Percentiles rank a stretch among this genome's conserved stretches.
phyloP scores from a whole-genome alignment of 2,888 invertebrate genomes.

The Ptilodon capucinus region DNA sequence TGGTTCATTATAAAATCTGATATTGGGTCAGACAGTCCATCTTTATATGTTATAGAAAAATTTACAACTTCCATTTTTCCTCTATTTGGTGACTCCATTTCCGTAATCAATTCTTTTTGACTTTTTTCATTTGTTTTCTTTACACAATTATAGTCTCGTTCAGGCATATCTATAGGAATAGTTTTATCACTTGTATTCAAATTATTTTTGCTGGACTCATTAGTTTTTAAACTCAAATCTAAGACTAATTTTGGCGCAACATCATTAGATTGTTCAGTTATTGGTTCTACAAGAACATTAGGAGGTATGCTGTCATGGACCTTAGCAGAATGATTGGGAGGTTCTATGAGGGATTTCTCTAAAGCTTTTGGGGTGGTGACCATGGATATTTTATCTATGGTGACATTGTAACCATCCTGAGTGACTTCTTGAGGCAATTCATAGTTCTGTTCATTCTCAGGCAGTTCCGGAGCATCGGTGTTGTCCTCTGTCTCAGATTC shows the following conservation, averaged over 20 bases:
- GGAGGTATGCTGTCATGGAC: conserved; percentile 33
- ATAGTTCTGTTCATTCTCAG: conserved; percentile 51
- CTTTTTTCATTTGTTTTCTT: conserved; percentile 22
- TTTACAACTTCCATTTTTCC: conserved; percentile 14
- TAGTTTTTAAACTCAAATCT: conserved; percentile 60
- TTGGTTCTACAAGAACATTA: conserved; percentile 28
- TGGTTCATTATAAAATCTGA: conserved; percentile 38
- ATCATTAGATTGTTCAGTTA: conserved; percentile 4
- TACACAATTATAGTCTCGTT: conserved; percentile 56
- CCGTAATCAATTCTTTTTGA: conserved; percentile 38
- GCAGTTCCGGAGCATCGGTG: conserved; percentile 61
- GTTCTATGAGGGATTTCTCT: conserved; percentile 23
- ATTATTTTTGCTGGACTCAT: conserved; percentile 41
- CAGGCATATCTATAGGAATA: conserved; percentile 55
- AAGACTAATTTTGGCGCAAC: conserved; percentile 52
- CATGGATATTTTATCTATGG: conserved; percentile 28
- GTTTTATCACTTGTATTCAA: conserved; percentile 26
- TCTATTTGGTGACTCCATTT: conserved; percentile 25
- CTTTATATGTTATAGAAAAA: conserved; percentile 36
- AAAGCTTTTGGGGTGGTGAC: conserved; percentile 2
- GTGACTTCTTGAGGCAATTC: conserved; percentile 36
- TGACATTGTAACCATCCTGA: conserved; percentile 27
- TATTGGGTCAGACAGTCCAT: conserved; percentile 35
- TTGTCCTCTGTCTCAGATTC: conserved; percentile 54
- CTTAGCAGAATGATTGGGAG: conserved; percentile 13